Evolutionary conservation across 2,113 vertebrate species (phyloP), one percentile per base, ranked within the genome.

Genomic region (Pelobates fuscus): DNA sequence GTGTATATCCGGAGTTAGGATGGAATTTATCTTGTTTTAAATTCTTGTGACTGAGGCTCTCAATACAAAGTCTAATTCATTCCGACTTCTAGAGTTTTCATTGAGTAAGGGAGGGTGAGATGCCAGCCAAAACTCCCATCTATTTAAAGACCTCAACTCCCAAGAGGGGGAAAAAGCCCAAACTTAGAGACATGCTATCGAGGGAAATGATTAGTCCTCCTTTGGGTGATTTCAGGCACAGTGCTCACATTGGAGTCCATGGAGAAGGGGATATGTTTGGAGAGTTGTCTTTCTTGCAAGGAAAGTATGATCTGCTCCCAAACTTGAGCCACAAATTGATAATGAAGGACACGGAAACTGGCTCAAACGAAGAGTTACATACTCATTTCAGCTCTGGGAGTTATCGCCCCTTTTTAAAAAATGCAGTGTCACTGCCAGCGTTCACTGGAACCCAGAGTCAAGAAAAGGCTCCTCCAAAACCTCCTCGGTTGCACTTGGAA

Each of bases 171-270:
- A 92, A 92, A 82, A 91, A 82, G 80, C 75, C 85, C 63, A 88
- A 80, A 81, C 86, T 91, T 0, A 88, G 93, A 0, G 92, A 93
- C 17, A 68, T 93, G 78, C 86, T 94, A 6, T 93, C 92, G 0
- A 85, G 92, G 0, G 91, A 94, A 58, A 93, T 93, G 92, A 93
- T 94, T 80, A 94, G 93, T 81, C 91, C 92, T 0, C 92, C 93
- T 0, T 81, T 93, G 64, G 93, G 93, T 0, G 92, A 94, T 23
- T 85, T 94, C 1, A 89, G 89, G 5, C 93, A 94, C 88, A 92
- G 91, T 1, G 91, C 92, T 15, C 92, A 94, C 3, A 89, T 93
- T 41, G 93, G 93, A 14, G 85, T 83, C 0, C 86, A 89, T 0
- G 92, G 92, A 0, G 79, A 90, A 68, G 82, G 82, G 0, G 92